Evolutionary conservation across 2,888 invertebrate genomes (phyloP).

Genomic region (Aleiodes leptofemur): DNA sequence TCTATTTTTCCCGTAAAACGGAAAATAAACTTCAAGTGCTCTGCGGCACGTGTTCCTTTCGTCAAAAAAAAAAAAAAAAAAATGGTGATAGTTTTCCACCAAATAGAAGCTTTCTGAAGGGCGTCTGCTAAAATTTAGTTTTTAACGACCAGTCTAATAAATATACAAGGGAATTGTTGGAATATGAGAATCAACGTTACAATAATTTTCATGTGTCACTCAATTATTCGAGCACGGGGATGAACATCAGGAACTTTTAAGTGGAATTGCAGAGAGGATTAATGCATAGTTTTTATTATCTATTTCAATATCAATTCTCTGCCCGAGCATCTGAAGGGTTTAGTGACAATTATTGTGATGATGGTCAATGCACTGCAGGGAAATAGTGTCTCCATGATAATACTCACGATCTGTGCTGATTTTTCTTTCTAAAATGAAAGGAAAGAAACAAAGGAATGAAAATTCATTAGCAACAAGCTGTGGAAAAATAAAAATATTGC

Average conservation of each 20-base stretch:
- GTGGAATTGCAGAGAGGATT: not conserved
- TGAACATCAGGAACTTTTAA: no score
- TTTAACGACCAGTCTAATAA: no score
- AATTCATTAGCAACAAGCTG: conserved; percentile 15
- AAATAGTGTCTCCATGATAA: conserved; percentile 71
- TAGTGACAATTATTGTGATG: conserved; percentile 42
- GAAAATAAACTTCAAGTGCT: no score
- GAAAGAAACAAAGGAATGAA: conserved; percentile 66
- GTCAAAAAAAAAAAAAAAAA: no score
- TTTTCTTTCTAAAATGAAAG: conserved; percentile 73
- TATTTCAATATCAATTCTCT: conserved; percentile 10
- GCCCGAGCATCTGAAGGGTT: conserved; percentile 14
- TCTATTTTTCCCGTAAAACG: no score
- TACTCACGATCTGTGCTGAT: conserved; percentile 77
- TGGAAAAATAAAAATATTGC: not conserved
- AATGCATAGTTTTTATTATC: not conserved
- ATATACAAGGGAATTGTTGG: not conserved
- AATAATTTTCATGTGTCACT: not conserved
- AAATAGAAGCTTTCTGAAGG: no score
- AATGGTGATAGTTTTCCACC: no score
- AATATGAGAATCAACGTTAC: not conserved
- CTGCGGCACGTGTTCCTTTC: no score
- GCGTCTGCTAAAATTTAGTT: no score
- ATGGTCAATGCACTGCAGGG: conserved; percentile 67
- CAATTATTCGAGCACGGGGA: no score